Conservation (phyloP, 2,113 vertebrate species). For the Perca flavescens region DNA sequence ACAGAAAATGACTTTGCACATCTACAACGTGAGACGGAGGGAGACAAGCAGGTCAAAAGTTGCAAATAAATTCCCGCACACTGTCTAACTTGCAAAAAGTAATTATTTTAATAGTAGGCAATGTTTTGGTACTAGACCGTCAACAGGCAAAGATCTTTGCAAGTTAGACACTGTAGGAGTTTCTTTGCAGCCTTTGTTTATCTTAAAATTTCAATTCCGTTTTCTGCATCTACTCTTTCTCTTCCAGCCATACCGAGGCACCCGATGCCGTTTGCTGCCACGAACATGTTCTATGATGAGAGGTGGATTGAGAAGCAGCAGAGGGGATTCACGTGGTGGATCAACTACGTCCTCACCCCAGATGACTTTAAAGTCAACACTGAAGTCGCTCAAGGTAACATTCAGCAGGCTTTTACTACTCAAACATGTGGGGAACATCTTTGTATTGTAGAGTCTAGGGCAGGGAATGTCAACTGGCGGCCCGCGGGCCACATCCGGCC, state of each 20-base stretch:
- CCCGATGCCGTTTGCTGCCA: constrained; percentile 95
- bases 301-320: constrained; percentile 98
- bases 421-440: background rate
- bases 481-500: too few relatives aligned
- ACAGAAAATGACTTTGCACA: too few relatives aligned
- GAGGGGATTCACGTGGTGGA: constrained; percentile 94
- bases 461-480: too few relatives aligned
- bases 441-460: background rate
- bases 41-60: too few relatives aligned
- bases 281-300: constrained; percentile 98
- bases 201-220: background rate
- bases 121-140: too few relatives aligned
- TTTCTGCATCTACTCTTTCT: rapidly evolving
- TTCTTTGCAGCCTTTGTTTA: too few relatives aligned
- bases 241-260: constrained; percentile 92
- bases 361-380: constrained; percentile 93
- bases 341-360: constrained; percentile 96
- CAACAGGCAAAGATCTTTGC: too few relatives aligned
- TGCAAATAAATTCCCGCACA: too few relatives aligned
- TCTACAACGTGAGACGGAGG: too few relatives aligned
- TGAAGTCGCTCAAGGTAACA: constrained; percentile 87
- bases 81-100: too few relatives aligned
- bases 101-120: too few relatives aligned
- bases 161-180: too few relatives aligned
- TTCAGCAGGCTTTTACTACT: background rate